Conservation (phyloP, 2,797 vertebrate species). For the Hippocampus kuda region DNA sequence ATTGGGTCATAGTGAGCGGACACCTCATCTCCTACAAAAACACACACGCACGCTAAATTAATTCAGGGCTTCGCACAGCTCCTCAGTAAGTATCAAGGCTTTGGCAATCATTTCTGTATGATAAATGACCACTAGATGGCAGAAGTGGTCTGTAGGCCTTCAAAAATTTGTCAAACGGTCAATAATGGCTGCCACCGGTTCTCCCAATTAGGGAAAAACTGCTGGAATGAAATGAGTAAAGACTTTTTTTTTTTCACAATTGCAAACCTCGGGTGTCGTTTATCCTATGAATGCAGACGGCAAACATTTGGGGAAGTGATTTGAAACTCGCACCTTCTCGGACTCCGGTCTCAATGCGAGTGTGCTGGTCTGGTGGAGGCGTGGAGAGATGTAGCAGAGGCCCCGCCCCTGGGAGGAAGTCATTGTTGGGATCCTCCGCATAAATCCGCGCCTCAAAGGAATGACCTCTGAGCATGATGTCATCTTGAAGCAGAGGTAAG, state of each 20-base stretch:
- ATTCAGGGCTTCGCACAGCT: too few relatives aligned
- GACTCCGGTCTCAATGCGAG: constrained; percentile 92
- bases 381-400: constrained; percentile 84
- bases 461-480: constrained; percentile 80
- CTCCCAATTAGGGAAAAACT: too few relatives aligned
- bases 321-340: constrained; percentile 70
- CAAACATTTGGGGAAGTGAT: not conserved
- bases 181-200: too few relatives aligned
- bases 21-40: constrained; percentile 83
- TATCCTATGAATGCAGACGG: too few relatives aligned
- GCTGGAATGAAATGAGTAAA: too few relatives aligned
- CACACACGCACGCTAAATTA: not conserved
- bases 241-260: too few relatives aligned
- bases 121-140: too few relatives aligned
- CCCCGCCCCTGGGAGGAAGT: constrained; percentile 90
- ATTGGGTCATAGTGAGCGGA: constrained; percentile 94
- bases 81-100: too few relatives aligned
- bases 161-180: too few relatives aligned
- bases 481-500: constrained; percentile 84
- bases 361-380: constrained; percentile 68
- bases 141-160: too few relatives aligned
- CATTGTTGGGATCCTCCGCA: constrained; percentile 85
- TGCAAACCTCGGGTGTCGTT: too few relatives aligned
- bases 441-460: constrained; percentile 97
- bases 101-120: too few relatives aligned